These are phyloP conservation scores for Elgaria multicarinata DNA, from an alignment of 2,113 vertebrate species.

Conservation along the genomic window DNA sequence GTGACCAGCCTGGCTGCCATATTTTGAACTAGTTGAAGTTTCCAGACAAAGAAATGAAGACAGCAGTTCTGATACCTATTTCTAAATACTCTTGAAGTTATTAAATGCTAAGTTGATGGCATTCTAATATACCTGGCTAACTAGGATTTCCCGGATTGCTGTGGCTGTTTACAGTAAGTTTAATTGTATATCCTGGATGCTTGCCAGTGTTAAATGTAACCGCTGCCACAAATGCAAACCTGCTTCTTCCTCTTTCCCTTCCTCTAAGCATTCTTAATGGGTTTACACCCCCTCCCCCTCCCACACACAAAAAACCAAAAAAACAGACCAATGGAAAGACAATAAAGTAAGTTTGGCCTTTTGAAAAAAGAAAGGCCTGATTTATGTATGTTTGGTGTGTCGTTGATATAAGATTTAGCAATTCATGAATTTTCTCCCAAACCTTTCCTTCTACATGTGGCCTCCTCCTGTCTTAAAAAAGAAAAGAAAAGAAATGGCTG, in stretches of 20 bases:
- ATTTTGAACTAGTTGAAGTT: no score
- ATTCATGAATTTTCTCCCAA: constrained; percentile 3
- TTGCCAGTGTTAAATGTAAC: constrained; percentile 10
- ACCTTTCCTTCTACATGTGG: not conserved
- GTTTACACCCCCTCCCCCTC: not conserved
- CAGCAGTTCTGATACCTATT: not conserved
- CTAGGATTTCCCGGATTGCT: not conserved
- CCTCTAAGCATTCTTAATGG: constrained; percentile 6
- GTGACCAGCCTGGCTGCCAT: no score
- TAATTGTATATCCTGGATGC: constrained; percentile 4
- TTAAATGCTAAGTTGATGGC: not conserved
- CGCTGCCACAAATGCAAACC: constrained; percentile 2
- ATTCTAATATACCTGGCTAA: not conserved
- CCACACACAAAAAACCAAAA: not conserved
- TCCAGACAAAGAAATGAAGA: not conserved
- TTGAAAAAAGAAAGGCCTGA: constrained; percentile 16
- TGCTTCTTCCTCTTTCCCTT: not conserved
- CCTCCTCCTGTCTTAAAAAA: not conserved
- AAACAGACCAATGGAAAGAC: constrained; percentile 3
- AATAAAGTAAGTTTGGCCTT: constrained; percentile 12
- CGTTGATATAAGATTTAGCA: constrained; percentile 4
- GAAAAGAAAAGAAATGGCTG: not conserved
- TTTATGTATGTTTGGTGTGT: constrained; percentile 20
- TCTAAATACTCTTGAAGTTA: not conserved
- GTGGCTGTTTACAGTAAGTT: not conserved